Percentiles rank a stretch among this genome's conserved stretches.
These are phyloP conservation scores for Typhlomys cinereus DNA, from an alignment of 2,113 vertebrate genomes.

Conservation along the genomic window DNA sequence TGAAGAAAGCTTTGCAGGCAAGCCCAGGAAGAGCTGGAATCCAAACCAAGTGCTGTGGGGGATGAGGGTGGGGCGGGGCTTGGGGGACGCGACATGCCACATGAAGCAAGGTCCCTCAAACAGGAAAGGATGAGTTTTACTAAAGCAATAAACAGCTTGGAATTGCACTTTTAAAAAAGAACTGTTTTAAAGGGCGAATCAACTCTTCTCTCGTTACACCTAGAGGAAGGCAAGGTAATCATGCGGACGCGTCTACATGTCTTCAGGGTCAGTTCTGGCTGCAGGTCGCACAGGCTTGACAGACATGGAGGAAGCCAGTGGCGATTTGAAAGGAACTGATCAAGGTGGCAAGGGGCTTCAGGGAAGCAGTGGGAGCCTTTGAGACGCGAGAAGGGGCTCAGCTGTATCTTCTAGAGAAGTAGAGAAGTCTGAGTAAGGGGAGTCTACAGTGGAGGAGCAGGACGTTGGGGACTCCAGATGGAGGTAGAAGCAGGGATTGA, in stretches of 20 bases:
- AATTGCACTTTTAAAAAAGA: not conserved
- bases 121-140: not conserved
- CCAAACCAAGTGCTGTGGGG: not conserved
- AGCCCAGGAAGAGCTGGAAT: not conserved
- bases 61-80: no score
- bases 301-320: not conserved
- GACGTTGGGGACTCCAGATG: accelerated
- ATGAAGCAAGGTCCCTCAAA: not conserved
- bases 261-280: not conserved
- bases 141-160: not conserved
- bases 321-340: not conserved
- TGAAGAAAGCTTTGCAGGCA: not conserved
- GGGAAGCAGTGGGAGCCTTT: not conserved
- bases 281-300: not conserved
- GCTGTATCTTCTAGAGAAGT: not conserved
- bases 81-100: accelerated
- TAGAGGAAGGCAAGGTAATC: not conserved
- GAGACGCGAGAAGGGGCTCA: not conserved
- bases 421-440: no score
- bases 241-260: not conserved
- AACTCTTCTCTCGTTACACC: not conserved
- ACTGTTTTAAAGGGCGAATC: no score
- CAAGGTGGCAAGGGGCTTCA: not conserved
- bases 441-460: accelerated
- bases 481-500: not conserved